Evolutionary conservation across 2,113 vertebrate species (phyloP).

Genomic region (Nesoenas mayeri): DNA sequence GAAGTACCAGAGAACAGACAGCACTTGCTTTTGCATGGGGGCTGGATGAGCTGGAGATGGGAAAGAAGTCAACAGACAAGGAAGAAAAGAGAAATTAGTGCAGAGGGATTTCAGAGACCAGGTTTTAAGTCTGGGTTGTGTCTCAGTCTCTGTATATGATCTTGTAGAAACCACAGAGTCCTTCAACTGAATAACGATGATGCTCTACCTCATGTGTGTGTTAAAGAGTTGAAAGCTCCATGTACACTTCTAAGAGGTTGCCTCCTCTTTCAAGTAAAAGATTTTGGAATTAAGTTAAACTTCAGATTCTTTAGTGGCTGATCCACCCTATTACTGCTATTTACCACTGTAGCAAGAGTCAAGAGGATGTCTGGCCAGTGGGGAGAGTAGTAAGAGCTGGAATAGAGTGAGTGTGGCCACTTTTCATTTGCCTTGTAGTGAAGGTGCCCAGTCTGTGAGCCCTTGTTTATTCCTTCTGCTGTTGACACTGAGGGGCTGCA

Average conservation of each 20-base stretch:
- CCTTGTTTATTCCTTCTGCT: not conserved
- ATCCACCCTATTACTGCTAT: not conserved
- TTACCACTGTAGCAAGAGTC: not conserved
- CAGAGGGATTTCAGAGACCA: not conserved
- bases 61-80: not conserved
- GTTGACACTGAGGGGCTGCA: not conserved
- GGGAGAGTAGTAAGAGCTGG: not conserved
- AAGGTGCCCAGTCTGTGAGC: not conserved
- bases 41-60: not conserved
- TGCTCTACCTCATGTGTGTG: not conserved
- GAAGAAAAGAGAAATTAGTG: not conserved
- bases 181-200: accelerated
- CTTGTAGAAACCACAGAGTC: not conserved
- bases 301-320: not conserved
- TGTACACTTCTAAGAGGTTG: not conserved
- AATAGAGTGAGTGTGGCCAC: not conserved
- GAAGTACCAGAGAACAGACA: not conserved
- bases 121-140: not conserved
- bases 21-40: not conserved
- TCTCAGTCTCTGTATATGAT: not conserved
- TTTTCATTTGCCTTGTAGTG: not conserved
- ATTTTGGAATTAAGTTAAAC: not conserved
- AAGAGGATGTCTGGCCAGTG: not conserved
- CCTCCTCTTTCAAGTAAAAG: not conserved
- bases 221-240: not conserved